Percentiles rank a stretch among this genome's conserved stretches.
Evolutionary conservation across 2,113 vertebrate genomes (phyloP).

Genomic region (Gnathochromis pfefferi): DNA sequence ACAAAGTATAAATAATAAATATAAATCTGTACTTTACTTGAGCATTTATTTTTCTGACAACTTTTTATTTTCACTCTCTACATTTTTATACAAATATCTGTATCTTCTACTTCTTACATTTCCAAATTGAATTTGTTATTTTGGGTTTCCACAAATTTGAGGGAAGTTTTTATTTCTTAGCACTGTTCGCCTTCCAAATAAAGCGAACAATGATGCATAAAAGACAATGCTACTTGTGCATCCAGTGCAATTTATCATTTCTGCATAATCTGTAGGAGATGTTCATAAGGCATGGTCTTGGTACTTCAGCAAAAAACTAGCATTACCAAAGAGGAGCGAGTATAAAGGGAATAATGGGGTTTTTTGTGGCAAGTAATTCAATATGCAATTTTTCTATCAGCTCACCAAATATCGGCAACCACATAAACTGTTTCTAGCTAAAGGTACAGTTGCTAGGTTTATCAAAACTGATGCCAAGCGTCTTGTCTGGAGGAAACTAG

Average conservation of each 20-base stretch:
- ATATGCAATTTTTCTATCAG: neutral
- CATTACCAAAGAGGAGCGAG: neutral
- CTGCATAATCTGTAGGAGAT: neutral
- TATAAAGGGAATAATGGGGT: neutral
- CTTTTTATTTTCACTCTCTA: neutral
- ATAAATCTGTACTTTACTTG: neutral
- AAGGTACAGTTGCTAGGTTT: neutral
- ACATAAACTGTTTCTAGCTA: neutral
- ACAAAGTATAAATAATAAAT: neutral
- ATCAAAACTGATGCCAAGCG: neutral
- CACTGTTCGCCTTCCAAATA: neutral
- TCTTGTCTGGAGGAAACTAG: accelerated
- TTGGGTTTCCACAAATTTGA: neutral
- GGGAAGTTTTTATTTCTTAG: neutral
- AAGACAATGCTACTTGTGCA: neutral
- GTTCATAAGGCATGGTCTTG: neutral
- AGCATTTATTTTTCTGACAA: neutral
- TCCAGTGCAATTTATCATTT: neutral
- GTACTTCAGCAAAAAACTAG: neutral
- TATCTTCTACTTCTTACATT: neutral
- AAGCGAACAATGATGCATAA: neutral
- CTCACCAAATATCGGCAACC: neutral
- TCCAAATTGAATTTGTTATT: neutral
- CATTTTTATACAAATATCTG: neutral
- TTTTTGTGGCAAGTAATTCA: accelerated